Percentiles rank a stretch among this genome's conserved stretches.
These are phyloP conservation scores for Phainopepla nitens DNA, from an alignment of 2,113 vertebrate species.

Conservation along the genomic window DNA sequence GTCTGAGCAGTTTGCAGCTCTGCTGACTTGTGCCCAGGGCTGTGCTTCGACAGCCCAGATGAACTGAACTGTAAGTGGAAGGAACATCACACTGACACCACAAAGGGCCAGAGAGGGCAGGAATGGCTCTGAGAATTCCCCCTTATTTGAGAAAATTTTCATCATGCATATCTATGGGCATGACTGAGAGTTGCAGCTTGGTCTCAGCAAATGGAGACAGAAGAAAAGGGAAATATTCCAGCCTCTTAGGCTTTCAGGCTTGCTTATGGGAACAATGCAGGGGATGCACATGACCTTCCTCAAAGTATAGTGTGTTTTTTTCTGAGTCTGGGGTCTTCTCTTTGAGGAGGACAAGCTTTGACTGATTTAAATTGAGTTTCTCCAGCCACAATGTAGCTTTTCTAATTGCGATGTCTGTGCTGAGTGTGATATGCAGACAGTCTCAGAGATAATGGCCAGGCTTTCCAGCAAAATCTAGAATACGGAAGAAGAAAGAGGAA, in stretches of 20 bases:
- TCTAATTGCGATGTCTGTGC: fast-evolving
- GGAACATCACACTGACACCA: not conserved
- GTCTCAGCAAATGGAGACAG: not conserved
- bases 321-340: not conserved
- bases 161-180: not conserved
- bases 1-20: not conserved
- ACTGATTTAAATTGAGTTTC: not conserved
- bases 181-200: not conserved
- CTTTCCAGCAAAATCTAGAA: not conserved
- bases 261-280: not conserved
- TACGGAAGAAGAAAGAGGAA: not conserved
- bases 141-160: not conserved
- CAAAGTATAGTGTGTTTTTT: not conserved
- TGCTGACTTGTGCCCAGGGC: fast-evolving
- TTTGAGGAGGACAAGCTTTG: not conserved
- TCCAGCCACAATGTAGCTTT: not conserved
- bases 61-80: not conserved
- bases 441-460: not conserved
- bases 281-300: not conserved
- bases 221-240: not conserved
- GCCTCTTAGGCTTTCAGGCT: not conserved
- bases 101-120: not conserved
- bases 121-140: not conserved
- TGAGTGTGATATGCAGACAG: not conserved
- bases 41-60: not conserved